Conservation (phyloP, 2,888 invertebrate genomes). For the Macropis europaea region DNA sequence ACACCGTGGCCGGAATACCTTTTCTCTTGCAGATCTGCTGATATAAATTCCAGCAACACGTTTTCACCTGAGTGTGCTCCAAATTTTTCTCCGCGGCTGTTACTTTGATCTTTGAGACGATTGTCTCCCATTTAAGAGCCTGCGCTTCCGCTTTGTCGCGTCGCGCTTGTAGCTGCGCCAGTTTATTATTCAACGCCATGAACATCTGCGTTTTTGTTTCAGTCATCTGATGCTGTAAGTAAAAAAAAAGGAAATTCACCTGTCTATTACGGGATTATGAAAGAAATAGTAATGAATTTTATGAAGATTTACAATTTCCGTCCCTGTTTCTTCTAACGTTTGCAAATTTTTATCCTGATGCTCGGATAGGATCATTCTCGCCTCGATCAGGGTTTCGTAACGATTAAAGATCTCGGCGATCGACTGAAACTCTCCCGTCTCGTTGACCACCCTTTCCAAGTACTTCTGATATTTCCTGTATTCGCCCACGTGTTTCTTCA, state of each 20-base stretch:
- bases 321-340: slow-evolving; percentile 82
- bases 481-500: slow-evolving; percentile 83
- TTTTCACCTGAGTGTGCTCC: slow-evolving; percentile 82
- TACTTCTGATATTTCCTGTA: slow-evolving; percentile 84
- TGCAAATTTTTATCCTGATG: slow-evolving; percentile 82
- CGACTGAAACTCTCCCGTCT: slow-evolving; percentile 82
- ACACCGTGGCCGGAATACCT: slow-evolving; percentile 76
- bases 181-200: slow-evolving; percentile 84
- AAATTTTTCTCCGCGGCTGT: slow-evolving; percentile 81
- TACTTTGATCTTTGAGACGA: slow-evolving; percentile 83
- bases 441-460: slow-evolving; percentile 82
- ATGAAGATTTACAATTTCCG: slow-evolving; percentile 79
- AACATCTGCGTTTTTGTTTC: slow-evolving; percentile 84
- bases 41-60: slow-evolving; percentile 84
- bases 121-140: slow-evolving; percentile 84
- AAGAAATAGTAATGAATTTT: neutral
- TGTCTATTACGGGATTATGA: neutral
- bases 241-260: neutral
- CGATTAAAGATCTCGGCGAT: slow-evolving; percentile 84
- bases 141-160: slow-evolving; percentile 83
- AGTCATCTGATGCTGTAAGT: slow-evolving; percentile 78
- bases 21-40: slow-evolving; percentile 84
- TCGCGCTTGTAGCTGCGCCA: slow-evolving; percentile 83
- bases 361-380: slow-evolving; percentile 82
- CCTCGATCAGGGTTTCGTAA: slow-evolving; percentile 84